A percentile compares a stretch with the other conserved stretches of the same genome.
These are phyloP conservation scores for Eupithecia inturbata DNA, from an alignment of 2,888 invertebrate genomes.

Conservation along the genomic window DNA sequence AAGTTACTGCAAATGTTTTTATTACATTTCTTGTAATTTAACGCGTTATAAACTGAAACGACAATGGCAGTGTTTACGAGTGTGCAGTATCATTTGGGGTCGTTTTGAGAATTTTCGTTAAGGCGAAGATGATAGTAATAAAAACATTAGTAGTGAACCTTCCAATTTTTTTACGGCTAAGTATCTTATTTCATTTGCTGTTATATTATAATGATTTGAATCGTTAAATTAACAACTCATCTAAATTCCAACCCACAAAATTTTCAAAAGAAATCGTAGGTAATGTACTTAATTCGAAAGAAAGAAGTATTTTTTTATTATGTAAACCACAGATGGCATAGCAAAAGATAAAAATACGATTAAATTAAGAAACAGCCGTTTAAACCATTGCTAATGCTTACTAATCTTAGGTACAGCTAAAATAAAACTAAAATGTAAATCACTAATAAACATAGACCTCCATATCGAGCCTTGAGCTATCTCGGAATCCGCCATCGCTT, in stretches of 20 bases:
- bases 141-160: too few relatives aligned
- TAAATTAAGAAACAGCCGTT: not conserved
- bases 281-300: too few relatives aligned
- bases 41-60: slow-evolving; percentile 63
- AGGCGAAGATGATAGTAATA: slow-evolving; percentile 48
- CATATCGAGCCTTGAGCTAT: not conserved
- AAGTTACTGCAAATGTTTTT: slow-evolving; percentile 33
- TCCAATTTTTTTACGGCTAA: too few relatives aligned
- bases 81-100: slow-evolving; percentile 55
- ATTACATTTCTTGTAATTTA: slow-evolving; percentile 56
- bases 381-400: too few relatives aligned
- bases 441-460: not conserved
- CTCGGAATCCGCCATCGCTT: slow-evolving; percentile 2
- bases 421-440: not conserved
- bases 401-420: too few relatives aligned
- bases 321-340: too few relatives aligned
- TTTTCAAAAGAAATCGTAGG: not conserved
- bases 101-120: slow-evolving; percentile 50
- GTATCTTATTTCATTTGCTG: too few relatives aligned
- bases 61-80: slow-evolving; percentile 59
- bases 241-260: too few relatives aligned
- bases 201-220: too few relatives aligned
- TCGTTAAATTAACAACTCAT: too few relatives aligned
- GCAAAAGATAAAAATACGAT: too few relatives aligned
- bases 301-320: too few relatives aligned